phyloP scores from a whole-genome alignment of 2,888 invertebrate species.

The Dolichomitus sp. region DNA sequence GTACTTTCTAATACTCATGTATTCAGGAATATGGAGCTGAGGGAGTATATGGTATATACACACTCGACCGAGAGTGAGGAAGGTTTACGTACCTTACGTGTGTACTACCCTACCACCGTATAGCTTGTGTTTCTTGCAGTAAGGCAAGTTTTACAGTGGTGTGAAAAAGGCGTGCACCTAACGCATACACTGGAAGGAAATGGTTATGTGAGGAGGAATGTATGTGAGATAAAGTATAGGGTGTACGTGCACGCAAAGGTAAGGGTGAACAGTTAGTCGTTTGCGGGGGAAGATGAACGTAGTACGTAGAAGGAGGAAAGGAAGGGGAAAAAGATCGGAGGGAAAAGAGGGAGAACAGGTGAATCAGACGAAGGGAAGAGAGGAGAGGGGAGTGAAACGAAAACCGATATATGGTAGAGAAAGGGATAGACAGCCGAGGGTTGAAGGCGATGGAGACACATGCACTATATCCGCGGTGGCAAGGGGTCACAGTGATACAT shows the following conservation, averaged over 20 bases:
- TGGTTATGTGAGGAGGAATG: slow-evolving; percentile 45
- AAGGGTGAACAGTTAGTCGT: slow-evolving; percentile 27
- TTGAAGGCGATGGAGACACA: slow-evolving; percentile 27
- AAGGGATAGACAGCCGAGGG: slow-evolving; percentile 19
- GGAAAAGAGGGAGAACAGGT: slow-evolving; percentile 13
- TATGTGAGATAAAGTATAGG: slow-evolving; percentile 52
- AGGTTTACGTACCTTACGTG: slow-evolving; percentile 54
- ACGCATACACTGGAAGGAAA: slow-evolving; percentile 21
- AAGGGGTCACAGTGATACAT: slow-evolving; percentile 70
- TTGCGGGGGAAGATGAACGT: slow-evolving; percentile 27
- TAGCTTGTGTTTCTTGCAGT: slow-evolving; percentile 28
- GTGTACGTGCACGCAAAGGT: slow-evolving; percentile 50
- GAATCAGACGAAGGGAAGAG: slow-evolving; percentile 7
- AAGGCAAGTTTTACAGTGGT: slow-evolving; percentile 43
- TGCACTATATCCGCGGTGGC: slow-evolving; percentile 26
- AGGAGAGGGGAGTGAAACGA: neutral
- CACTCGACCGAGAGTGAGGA: slow-evolving; percentile 27
- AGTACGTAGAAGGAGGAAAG: slow-evolving; percentile 32
- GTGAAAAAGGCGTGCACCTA: slow-evolving; percentile 39
- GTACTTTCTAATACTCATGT: slow-evolving; percentile 27
- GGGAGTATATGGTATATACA: slow-evolving; percentile 8
- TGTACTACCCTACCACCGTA: slow-evolving; percentile 1
- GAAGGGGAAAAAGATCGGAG: slow-evolving; percentile 19
- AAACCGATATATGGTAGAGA: slow-evolving; percentile 31
- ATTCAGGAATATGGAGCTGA: slow-evolving; percentile 31